phyloP scores from a whole-genome alignment of 2,888 invertebrate genomes.

The Neocrepidodera transversa region DNA sequence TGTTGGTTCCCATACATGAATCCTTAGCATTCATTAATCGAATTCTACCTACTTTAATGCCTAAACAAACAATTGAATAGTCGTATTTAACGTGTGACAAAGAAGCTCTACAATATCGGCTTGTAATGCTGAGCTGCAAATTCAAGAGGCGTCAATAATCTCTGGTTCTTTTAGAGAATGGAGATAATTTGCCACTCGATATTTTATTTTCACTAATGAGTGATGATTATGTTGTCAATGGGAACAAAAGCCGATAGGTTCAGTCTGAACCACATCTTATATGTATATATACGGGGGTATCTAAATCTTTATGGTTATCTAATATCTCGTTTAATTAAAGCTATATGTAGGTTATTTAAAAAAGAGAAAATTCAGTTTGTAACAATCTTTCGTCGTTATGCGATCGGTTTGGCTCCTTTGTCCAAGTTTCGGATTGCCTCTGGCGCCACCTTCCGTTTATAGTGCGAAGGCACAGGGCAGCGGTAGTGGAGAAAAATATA shows the following conservation, averaged over 20 bases:
- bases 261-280: not conserved
- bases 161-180: slow-evolving; percentile 8
- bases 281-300: too few relatives aligned
- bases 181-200: slow-evolving; percentile 22
- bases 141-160: slow-evolving; percentile 19
- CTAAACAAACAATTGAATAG: slow-evolving; percentile 6
- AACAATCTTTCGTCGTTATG: too few relatives aligned
- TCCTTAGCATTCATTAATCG: slow-evolving; percentile 7
- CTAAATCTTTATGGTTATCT: too few relatives aligned
- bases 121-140: slow-evolving; percentile 18
- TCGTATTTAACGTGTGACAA: slow-evolving; percentile 10
- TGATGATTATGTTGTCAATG: slow-evolving; percentile 14
- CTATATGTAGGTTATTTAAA: too few relatives aligned
- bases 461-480: too few relatives aligned
- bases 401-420: too few relatives aligned
- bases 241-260: not conserved
- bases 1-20: too few relatives aligned
- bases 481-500: too few relatives aligned
- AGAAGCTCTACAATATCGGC: slow-evolving; percentile 19
- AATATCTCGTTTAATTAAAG: too few relatives aligned
- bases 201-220: slow-evolving; percentile 14
- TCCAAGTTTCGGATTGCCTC: too few relatives aligned
- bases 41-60: not conserved
- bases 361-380: too few relatives aligned
- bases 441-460: too few relatives aligned